Conservation (phyloP, 2,888 invertebrate species). For the Plusia festucae region DNA sequence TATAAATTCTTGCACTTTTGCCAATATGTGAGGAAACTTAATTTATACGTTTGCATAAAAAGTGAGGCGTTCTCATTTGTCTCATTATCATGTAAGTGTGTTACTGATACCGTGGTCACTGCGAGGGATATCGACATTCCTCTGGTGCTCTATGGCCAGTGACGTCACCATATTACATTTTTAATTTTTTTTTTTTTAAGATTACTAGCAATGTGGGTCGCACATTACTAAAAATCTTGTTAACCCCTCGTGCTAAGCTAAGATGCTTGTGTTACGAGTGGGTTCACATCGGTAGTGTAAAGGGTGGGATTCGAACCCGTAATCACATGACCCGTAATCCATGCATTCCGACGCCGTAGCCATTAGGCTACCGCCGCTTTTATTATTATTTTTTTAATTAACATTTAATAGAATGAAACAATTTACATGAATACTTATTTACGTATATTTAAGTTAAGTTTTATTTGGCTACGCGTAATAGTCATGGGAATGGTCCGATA, state of each 20-base stretch:
- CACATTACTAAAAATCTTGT: no score
- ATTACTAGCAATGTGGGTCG: no score
- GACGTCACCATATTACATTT: slow-evolving; percentile 14
- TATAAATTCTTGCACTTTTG: slow-evolving; percentile 15
- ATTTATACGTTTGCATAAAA: slow-evolving; percentile 31
- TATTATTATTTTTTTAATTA: no score
- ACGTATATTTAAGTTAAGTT: not conserved
- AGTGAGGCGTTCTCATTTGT: slow-evolving; percentile 25
- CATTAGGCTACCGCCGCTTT: no score
- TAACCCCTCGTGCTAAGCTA: no score
- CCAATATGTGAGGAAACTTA: slow-evolving; percentile 20
- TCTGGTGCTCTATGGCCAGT: not conserved
- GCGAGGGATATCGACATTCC: slow-evolving; percentile 28
- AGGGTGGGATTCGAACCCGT: no score
- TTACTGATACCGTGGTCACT: slow-evolving; percentile 1
- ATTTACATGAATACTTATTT: not conserved
- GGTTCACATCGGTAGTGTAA: no score
- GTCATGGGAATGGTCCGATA: not conserved
- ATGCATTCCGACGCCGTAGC: no score
- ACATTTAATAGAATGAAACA: not conserved
- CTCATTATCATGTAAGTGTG: slow-evolving; percentile 34
- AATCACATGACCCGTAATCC: no score
- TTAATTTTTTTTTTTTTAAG: not conserved
- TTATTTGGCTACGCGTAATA: not conserved
- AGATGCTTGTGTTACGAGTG: no score